phyloP scores from a whole-genome alignment of 2,113 vertebrate species.

The Herpetotheres cachinnans region DNA sequence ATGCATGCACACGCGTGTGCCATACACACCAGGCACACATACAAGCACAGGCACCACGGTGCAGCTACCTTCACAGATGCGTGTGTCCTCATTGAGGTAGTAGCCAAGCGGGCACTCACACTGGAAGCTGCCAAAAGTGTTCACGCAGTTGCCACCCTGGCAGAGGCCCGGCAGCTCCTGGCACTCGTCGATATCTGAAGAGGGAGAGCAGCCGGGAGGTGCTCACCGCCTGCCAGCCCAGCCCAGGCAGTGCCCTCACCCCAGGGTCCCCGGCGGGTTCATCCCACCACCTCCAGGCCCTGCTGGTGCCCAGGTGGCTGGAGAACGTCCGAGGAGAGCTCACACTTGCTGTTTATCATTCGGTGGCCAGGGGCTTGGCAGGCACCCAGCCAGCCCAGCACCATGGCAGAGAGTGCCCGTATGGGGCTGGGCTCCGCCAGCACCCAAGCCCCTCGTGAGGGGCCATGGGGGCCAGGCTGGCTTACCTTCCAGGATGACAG shows the following conservation, averaged over 20 bases:
- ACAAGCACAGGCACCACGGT: accelerated
- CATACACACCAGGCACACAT: accelerated
- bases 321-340: accelerated
- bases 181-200: conserved; percentile 90
- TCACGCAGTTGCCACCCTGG: conserved; percentile 89
- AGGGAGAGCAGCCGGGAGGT: background rate
- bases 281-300: background rate
- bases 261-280: accelerated
- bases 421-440: background rate
- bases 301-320: accelerated
- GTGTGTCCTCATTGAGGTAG: conserved; percentile 86
- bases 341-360: accelerated
- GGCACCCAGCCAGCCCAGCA: background rate
- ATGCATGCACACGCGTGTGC: accelerated
- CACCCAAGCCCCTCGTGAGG: background rate
- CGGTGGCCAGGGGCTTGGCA: accelerated
- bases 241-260: background rate
- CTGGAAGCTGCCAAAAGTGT: conserved; percentile 95
- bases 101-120: conserved; percentile 89
- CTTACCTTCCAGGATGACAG: conserved; percentile 92
- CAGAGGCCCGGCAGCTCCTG: conserved; percentile 92
- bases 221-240: background rate
- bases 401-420: background rate
- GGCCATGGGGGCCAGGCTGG: accelerated
- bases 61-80: conserved; percentile 86